phyloP scores from a whole-genome alignment of 2,113 vertebrate genomes.

The Hippocampus barbouri region DNA sequence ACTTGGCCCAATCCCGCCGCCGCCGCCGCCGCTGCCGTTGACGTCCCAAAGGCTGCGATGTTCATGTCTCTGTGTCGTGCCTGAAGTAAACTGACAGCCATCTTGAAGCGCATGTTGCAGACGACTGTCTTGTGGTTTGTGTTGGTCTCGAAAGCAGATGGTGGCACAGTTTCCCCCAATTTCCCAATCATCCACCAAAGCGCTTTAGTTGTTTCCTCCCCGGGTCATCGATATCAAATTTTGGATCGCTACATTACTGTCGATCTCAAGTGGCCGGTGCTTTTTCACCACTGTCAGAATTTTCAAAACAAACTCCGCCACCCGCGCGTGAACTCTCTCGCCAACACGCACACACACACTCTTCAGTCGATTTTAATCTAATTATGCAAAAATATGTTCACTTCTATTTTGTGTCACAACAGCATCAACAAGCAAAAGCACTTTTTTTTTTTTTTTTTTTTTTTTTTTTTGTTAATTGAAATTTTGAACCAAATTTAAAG shows the following conservation, averaged over 20 bases:
- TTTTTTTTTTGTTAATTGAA: too few relatives aligned
- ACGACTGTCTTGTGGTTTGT: constrained; percentile 52
- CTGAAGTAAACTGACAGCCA: constrained; percentile 47
- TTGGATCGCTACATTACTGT: constrained; percentile 29
- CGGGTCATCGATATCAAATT: constrained; percentile 20
- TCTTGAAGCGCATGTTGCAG: constrained; percentile 52
- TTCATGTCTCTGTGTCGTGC: constrained; percentile 50
- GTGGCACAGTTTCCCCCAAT: constrained; percentile 61
- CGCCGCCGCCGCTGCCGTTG: background rate
- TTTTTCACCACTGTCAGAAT: background rate
- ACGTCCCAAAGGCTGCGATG: constrained; percentile 33
- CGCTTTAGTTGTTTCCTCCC: constrained; percentile 29
- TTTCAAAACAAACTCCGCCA: background rate
- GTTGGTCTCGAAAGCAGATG: constrained; percentile 61
- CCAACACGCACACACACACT: background rate
- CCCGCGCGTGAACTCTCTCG: background rate
- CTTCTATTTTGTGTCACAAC: too few relatives aligned
- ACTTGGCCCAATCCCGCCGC: constrained; percentile 33
- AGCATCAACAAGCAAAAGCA: too few relatives aligned
- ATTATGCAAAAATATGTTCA: too few relatives aligned
- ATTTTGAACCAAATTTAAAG: background rate
- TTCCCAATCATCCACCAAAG: constrained; percentile 44
- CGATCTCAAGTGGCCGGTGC: background rate
- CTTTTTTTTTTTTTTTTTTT: too few relatives aligned
- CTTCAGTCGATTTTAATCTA: background rate